phyloP scores from a whole-genome alignment of 2,888 invertebrate genomes.

The Drosophila eohydei region DNA sequence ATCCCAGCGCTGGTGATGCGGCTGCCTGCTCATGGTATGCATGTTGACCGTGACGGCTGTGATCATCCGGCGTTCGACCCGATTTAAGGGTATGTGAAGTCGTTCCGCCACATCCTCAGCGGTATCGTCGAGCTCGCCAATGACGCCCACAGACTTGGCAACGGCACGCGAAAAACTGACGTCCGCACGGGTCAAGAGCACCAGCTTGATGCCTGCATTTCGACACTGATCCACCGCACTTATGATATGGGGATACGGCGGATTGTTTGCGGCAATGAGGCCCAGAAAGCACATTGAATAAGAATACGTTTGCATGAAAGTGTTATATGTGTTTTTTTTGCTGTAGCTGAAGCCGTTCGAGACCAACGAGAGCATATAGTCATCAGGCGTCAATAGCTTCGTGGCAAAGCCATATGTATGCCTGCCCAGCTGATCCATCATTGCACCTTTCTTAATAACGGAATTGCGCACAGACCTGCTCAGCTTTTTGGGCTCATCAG shows the following conservation, averaged over 20 bases:
- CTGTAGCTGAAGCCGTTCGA: not conserved
- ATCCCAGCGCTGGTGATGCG: constrained; percentile 48
- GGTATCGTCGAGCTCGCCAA: constrained; percentile 10
- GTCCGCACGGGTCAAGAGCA: constrained; percentile 27
- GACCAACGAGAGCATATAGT: not conserved
- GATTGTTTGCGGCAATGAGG: constrained; percentile 47
- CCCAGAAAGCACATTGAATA: constrained; percentile 48
- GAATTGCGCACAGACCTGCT: not conserved
- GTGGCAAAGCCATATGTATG: constrained; percentile 42
- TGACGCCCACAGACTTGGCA: constrained; percentile 53
- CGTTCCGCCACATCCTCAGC: constrained; percentile 27
- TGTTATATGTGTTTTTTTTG: not conserved
- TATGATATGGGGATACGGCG: constrained; percentile 30
- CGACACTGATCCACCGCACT: constrained; percentile 43
- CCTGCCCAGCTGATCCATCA: constrained; percentile 39
- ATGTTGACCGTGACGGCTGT: constrained; percentile 50
- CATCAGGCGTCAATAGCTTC: constrained; percentile 35
- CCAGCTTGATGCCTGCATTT: constrained; percentile 63
- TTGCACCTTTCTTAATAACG: not conserved
- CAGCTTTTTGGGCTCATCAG: not conserved
- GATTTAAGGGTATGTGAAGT: constrained; percentile 1
- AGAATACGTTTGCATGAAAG: constrained; percentile 25
- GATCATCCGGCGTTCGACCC: not conserved
- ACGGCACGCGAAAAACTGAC: constrained; percentile 25
- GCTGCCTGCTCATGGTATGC: constrained; percentile 25